Evolutionary conservation across 2,888 invertebrate genomes (phyloP), one percentile per base, ranked within the genome.

Genomic region (Andrena praecox): DNA sequence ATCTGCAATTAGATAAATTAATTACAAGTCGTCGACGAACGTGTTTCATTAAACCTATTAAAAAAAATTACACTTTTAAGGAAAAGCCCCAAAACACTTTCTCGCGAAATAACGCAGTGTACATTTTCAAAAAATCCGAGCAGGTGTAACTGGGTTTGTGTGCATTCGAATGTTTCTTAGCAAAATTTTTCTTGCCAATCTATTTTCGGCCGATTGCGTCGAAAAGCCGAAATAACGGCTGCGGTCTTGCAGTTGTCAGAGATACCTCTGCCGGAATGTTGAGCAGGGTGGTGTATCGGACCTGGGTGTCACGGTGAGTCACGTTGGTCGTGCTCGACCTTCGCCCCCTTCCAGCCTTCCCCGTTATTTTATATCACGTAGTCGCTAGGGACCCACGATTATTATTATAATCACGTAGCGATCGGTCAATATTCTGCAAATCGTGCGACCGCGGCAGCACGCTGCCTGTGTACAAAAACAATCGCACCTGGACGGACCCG

Each of bases 351-450:
- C 80, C 79, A 74, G 20, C 48, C 62, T 76, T 68, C 69, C 42
- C 83, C 87, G 84, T 87, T 87, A 85, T 84, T 87, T 87, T 75
- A 35, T 87, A 85, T 79, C 80, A 67, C 62, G 42, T 50, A 72
- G 69, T 31, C 72, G 54, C 33, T 52, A 7, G 67, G 73, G 69
- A 48, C 78, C 77, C 70, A 72, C 85, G 56, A 77, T 87, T 85
- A 76, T 84, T 82, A 87, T 87, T 85, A 83, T 75, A 68, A 77
- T 71, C 87, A 85, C 87, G 86, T 79, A 35, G 31, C 78, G 67
- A 82, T 60, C 80, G 74, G 82, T 80, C 80, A 66, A 76, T 83
- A 87, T 83, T 87, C 71, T 78, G 83, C 77, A 87, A 79, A 85
- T 84, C 84, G 85, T 77, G 50, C 77, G 79, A 77, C 68, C 82